Evolutionary conservation across 1,140 invertebrate species (phyloP).

Genomic region (Euschistus heros): DNA sequence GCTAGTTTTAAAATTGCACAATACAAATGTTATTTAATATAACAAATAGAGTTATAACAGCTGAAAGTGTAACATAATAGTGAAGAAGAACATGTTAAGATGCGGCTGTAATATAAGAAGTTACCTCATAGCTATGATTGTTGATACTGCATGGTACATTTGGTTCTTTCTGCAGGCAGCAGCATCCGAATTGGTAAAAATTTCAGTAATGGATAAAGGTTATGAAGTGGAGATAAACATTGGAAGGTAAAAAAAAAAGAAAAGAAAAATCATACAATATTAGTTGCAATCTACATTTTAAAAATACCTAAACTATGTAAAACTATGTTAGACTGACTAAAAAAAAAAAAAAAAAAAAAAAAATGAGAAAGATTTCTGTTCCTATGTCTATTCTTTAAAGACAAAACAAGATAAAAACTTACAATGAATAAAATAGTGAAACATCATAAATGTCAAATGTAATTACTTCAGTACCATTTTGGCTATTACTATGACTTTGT

Average conservation of each 20-base stretch:
- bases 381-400: neutral
- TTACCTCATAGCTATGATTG: slow-evolving; percentile 84
- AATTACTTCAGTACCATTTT: no score
- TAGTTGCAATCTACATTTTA: slow-evolving; percentile 17
- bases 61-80: neutral
- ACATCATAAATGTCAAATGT: neutral
- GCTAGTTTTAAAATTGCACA: no score
- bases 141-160: slow-evolving; percentile 86
- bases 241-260: slow-evolving; percentile 24
- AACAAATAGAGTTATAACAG: slow-evolving; percentile 1
- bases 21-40: neutral
- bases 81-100: slow-evolving; percentile 15
- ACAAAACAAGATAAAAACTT: neutral
- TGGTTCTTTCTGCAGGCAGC: slow-evolving; percentile 60
- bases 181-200: slow-evolving; percentile 33
- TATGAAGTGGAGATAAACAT: slow-evolving; percentile 11
- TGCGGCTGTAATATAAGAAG: slow-evolving; percentile 2
- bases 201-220: slow-evolving; percentile 21
- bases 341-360: no score
- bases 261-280: slow-evolving; percentile 13
- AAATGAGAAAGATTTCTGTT: slow-evolving; percentile 4
- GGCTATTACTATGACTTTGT: no score
- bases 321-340: slow-evolving; percentile 12
- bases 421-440: neutral
- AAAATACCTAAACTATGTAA: slow-evolving; percentile 10